These are phyloP conservation scores for Bicyclus anynana DNA, from an alignment of 1,140 invertebrate species.

Conservation along the genomic window DNA sequence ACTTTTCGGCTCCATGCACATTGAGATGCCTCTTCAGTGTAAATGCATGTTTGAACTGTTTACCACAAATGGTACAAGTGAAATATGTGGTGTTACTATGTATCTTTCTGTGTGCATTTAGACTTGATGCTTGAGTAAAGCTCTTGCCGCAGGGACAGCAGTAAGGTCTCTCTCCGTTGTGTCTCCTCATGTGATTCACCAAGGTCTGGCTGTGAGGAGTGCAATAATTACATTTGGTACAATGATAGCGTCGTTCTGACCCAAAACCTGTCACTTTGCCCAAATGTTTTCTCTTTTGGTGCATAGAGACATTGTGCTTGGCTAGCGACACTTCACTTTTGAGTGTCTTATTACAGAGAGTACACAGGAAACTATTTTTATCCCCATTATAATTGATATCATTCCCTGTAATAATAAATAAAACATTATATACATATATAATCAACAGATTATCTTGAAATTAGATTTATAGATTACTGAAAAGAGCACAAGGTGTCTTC, in stretches of 20 bases:
- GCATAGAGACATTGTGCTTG: conserved; percentile 53
- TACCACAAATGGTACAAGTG: conserved; percentile 80
- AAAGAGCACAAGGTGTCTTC: no score
- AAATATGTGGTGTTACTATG: conserved; percentile 73
- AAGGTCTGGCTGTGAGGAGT: conserved; percentile 70
- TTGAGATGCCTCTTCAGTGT: conserved; percentile 62
- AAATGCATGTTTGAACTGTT: conserved; percentile 78
- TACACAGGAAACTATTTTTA: conserved; percentile 32
- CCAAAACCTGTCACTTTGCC: conserved; percentile 64
- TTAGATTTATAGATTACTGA: no score
- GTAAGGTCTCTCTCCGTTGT: conserved; percentile 77
- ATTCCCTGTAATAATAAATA: not conserved
- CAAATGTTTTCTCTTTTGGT: conserved; percentile 52
- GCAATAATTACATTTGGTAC: conserved; percentile 63
- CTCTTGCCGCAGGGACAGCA: conserved; percentile 79
- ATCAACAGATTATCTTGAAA: no score
- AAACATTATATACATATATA: not conserved
- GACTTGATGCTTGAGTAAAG: conserved; percentile 77
- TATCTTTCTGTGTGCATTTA: conserved; percentile 71
- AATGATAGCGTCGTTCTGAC: conserved; percentile 54
- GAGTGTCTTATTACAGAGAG: conserved; percentile 49
- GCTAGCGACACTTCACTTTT: conserved; percentile 44
- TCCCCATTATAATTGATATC: conserved; percentile 2
- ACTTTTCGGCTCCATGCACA: conserved; percentile 60
- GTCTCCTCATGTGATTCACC: conserved; percentile 71